Conservation (phyloP, 2,888 invertebrate genomes). For the Pachymerium ferrugineum region DNA sequence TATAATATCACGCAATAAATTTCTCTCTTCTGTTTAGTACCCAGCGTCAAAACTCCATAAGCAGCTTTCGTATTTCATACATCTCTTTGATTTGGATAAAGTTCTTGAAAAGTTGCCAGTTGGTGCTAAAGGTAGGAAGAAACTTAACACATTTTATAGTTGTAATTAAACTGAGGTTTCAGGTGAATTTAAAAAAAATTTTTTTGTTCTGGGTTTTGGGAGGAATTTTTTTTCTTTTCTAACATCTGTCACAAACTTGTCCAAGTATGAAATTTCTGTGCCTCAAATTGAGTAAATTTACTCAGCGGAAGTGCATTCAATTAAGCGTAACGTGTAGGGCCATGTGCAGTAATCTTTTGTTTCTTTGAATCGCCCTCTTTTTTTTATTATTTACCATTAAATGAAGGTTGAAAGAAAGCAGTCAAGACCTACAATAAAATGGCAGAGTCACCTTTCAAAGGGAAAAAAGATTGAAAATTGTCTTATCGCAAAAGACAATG, state of each 20-base stretch:
- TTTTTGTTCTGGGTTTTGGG: background rate
- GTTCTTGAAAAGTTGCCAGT: background rate
- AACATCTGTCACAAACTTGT: background rate
- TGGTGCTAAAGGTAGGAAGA: background rate
- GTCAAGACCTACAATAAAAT: too few species aligned
- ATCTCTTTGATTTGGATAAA: background rate
- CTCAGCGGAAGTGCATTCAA: conserved; percentile 13
- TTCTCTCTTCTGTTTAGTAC: background rate
- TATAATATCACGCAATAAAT: too few species aligned
- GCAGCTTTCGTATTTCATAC: conserved; percentile 5
- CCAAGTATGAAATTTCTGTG: background rate
- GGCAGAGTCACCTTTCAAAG: background rate
- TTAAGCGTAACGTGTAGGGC: conserved; percentile 9
- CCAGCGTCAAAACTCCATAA: background rate
- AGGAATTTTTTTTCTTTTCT: background rate
- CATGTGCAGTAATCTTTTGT: conserved; percentile 3
- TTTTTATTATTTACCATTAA: background rate
- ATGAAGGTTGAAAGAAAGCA: too few species aligned
- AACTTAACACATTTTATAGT: background rate
- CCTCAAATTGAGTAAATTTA: background rate
- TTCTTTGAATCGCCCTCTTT: background rate
- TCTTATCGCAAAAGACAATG: too few species aligned
- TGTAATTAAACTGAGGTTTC: too few species aligned
- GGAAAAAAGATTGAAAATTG: background rate
- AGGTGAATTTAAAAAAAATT: background rate